Evolutionary conservation across 2,113 vertebrate genomes (phyloP), one percentile per base, ranked within the genome.

Genomic region (Pseudorasbora parva): DNA sequence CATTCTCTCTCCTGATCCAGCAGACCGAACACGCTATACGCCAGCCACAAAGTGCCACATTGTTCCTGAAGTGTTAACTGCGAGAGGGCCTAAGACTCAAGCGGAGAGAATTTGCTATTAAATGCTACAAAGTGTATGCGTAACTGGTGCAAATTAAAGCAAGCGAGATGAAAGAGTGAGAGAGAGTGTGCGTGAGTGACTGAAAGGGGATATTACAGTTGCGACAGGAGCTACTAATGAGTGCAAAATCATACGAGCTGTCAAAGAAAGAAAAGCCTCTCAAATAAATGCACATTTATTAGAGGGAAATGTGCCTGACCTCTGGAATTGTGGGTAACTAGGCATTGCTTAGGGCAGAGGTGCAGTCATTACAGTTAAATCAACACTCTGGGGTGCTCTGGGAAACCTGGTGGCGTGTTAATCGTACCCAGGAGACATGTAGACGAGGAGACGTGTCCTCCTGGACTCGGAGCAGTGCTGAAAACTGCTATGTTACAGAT

Each of bases 361-460:
- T 81, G 81, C 30, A 49, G 62, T 77, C 85, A 81, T 83, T 89
- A 81, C 77, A 86, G 80, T 80, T 81, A 68, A 73, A 81, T 86
- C 85, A 83, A 85, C 85, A 83, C 81, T 85, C 57, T 81, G 17
- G 83, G 88, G 83, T 84, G 83, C 80, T 85, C 77, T 54, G 83
- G 85, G 83, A 85, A 56, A 60, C 21, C 71, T 73, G 80, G 51
- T 78, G 23, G 89, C 86, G 90, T 92, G 91, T 89, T 90, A 93
- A 93, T 84, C 88, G 85, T 90, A 87, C 92, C 89, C 85, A 1
- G 69, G 89, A 91, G 91, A 93, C 57, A 49, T 23, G 66, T 47
- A 62, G 76, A 88, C 82, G 84, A 88, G 66, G 56, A 62, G 76
- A 88, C 82, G 84, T 89, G 90, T 89, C 86, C 88, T 87, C 92